Evolutionary conservation across 1,140 invertebrate genomes (phyloP), one percentile per base, ranked within the genome.

Genomic region (Atta texana): DNA sequence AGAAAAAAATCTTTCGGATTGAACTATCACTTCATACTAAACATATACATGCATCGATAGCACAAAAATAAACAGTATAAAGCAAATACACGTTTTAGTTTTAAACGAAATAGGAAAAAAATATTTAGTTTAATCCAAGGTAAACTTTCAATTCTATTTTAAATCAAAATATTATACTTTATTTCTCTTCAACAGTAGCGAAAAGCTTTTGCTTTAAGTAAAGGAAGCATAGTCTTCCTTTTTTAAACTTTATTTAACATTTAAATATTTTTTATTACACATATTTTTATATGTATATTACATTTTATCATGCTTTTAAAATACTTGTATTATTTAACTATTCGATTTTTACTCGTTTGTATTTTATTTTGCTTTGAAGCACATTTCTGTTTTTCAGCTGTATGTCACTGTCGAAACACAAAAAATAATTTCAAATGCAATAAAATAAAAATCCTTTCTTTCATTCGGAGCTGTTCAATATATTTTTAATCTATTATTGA

Each of bases 301-400:
- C 51, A 49, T 64, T 49, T 78, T 63, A 28, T 44, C 18, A 28
- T 10, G 61, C 24, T 44, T 75, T 77, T 77, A 49, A 77, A 77
- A 14, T 18, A 18, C 18, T 64, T 78, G 18, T 64, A 49, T 57
- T 77, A 24, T 78, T 78, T 49, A 16, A 49, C 5, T 49, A 44
- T 68, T 44, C 34, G 2, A 12, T 21, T 5, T 2, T 57, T 31
- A 10, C 1, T 31, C 39, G 24, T 49, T 63, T 24, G 18, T 64
- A 77, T 78, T 78, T 78, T 78, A 64, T 64, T 78, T 39, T 64
- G 10, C 39, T 78, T 78, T 63, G 12, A 63, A 51, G 39, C 34
- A 7, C 5, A 2, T 64, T 77, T 64, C 18, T 53, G 18, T 64
- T 78, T 78, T 66, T 66, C 24, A 28, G n/a, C 16, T 34, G 7